phyloP scores from a whole-genome alignment of 2,888 invertebrate species.

The Lomographa bimaculata region DNA sequence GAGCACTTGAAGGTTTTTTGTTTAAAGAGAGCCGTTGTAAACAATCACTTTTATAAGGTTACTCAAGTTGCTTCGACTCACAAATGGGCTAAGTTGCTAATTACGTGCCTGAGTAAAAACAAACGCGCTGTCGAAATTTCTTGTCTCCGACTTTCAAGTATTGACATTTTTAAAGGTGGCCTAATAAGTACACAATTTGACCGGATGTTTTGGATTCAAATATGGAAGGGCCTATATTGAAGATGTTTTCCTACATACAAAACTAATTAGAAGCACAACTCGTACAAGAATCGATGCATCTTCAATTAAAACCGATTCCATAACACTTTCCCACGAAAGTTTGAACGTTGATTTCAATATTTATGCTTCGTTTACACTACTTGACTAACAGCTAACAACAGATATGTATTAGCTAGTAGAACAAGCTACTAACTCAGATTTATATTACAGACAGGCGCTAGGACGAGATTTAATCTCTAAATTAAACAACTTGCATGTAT shows the following conservation, averaged over 20 bases:
- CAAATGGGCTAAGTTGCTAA: constrained; percentile 9
- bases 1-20: too few species aligned
- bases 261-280: constrained; percentile 28
- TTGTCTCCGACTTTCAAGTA: constrained; percentile 8
- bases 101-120: constrained; percentile 8
- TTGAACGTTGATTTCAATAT: constrained; percentile 17
- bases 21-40: not conserved
- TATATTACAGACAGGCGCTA: constrained; percentile 11
- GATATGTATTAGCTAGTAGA: not conserved
- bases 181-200: constrained; percentile 6
- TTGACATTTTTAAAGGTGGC: constrained; percentile 14
- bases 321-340: constrained; percentile 33
- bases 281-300: constrained; percentile 29
- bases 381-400: constrained; percentile 15
- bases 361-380: constrained; percentile 25
- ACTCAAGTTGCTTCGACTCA: constrained; percentile 7
- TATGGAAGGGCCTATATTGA: constrained; percentile 15
- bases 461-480: constrained; percentile 14
- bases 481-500: constrained; percentile 11
- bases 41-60: constrained; percentile 7
- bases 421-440: constrained; percentile 9
- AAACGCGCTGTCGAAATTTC: constrained; percentile 6
- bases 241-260: constrained; percentile 20
- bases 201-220: constrained; percentile 30
- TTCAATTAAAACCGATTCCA: constrained; percentile 32